Base-by-base conservation (phyloP, 2,888 invertebrate genomes). In the Ariolimax columbianus region DNA sequence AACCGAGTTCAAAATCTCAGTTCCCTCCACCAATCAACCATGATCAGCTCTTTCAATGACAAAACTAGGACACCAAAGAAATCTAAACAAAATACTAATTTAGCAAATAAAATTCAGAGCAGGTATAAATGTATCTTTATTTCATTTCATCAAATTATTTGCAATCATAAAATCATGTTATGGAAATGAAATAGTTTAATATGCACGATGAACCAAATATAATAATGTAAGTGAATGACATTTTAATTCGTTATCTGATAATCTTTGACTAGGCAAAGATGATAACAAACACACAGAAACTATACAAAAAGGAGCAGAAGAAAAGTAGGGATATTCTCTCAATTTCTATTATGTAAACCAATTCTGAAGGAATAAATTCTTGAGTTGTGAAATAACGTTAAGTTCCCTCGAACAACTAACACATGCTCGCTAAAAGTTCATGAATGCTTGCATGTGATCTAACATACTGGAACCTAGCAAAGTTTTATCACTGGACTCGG, bases 71-170 rank as follows among this genome's bases (percentile, higher is more conserved):
- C 4, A 73, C 26, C 38, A 72, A 14, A 26, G 11, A 72, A 70
- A 72, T 72, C 23, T 40, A 40, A 26, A 72, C 23, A 72, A 26
- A 72, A 40, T 19, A 72, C 40, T 0, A 72, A 43, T n/a, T 43
- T 73, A 73, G 73, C 73, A 47, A n/a, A 73, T 3, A 73, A 47
- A 73, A 73, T 73, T 43, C 43, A 73, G 26, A 73, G 43, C 43
- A 73, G n/a, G 14, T 23, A 43, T n/a, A 43, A 9, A 0, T 2
- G 7, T n/a, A 73, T 26, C 43, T 43, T 73, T 73, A 43, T 73
- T 73, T 43, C 73, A 73, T 11, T 7, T 63, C 59, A 43, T 43
- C n/a, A 73, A 72, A 47, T 43, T 73, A 47, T n/a, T 43, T 70
- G 70, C 17, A 2, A 43, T 4, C 72, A 38, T 38, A 72, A 23